A percentile compares a stretch with the other conserved stretches of the same genome.
Conservation (phyloP, 2,888 invertebrate genomes). For the Cataglyphis livida region DNA sequence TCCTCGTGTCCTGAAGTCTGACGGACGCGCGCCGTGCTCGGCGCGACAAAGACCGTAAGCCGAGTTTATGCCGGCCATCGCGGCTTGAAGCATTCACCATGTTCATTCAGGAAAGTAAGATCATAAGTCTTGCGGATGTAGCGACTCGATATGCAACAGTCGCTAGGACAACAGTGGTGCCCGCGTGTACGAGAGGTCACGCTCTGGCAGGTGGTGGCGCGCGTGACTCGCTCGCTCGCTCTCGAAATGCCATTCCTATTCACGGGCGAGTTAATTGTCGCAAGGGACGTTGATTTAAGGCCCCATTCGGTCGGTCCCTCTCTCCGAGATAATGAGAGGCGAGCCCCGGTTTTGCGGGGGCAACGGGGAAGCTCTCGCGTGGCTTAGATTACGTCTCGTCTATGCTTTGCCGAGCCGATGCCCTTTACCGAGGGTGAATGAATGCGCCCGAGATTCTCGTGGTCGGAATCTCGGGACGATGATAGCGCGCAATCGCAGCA, state of each 20-base stretch:
- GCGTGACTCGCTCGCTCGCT: conserved; percentile 76
- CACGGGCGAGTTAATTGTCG: conserved; percentile 78
- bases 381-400: conserved; percentile 62
- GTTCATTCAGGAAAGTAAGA: conserved; percentile 62
- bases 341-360: conserved; percentile 44
- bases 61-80: conserved; percentile 52
- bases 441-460: not conserved
- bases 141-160: conserved; percentile 51
- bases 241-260: conserved; percentile 75
- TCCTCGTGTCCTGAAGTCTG: conserved; percentile 53
- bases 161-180: conserved; percentile 50
- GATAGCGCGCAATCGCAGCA: conserved; percentile 6
- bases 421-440: conserved; percentile 32
- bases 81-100: conserved; percentile 46
- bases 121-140: conserved; percentile 60
- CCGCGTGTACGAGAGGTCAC: conserved; percentile 77
- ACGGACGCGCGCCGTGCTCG: conserved; percentile 60
- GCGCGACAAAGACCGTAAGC: conserved; percentile 61
- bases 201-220: conserved; percentile 82
- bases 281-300: conserved; percentile 76
- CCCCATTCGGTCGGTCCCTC: conserved; percentile 66
- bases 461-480: not conserved
- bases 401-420: conserved; percentile 47
- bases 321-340: conserved; percentile 73
- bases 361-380: conserved; percentile 59